These are phyloP conservation scores for Dione vanillae DNA, from an alignment of 2,888 invertebrate genomes.

Conservation along the genomic window DNA sequence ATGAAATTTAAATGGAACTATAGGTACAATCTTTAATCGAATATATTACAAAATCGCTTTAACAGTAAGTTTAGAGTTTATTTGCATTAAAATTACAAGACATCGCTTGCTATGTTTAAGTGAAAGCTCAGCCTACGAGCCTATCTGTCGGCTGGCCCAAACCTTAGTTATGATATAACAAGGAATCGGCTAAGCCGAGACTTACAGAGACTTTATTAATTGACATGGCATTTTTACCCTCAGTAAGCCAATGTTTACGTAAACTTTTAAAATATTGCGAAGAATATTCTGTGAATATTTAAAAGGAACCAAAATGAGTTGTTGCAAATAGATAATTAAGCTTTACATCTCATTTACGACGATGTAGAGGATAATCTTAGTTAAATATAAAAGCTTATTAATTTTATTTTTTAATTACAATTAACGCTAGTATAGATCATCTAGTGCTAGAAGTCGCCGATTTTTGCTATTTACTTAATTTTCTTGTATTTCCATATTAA, in stretches of 20 bases:
- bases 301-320: not conserved
- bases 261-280: conserved; percentile 27
- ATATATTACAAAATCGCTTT: too few species aligned
- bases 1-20: too few species aligned
- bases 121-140: conserved; percentile 38
- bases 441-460: too few species aligned
- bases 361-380: not conserved
- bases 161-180: conserved; percentile 79
- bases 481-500: too few species aligned
- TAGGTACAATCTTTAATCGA: too few species aligned
- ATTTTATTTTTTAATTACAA: too few species aligned
- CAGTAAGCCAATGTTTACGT: conserved; percentile 45
- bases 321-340: not conserved
- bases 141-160: conserved; percentile 57
- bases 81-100: not conserved
- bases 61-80: too few species aligned
- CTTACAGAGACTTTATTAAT: conserved; percentile 79
- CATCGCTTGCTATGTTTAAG: conserved; percentile 15
- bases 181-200: conserved; percentile 72
- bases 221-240: conserved; percentile 73
- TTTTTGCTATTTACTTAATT: too few species aligned
- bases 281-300: not conserved
- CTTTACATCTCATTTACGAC: not conserved
- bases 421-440: too few species aligned
- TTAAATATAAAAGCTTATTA: not conserved